phyloP scores from a whole-genome alignment of 2,113 vertebrate species.

The human (Homo sapiens) region GRCh38 chr18:7844501-7845000 shows the following conservation, averaged over 20 bases:
- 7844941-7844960: neutral
- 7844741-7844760: neutral
- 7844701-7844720: neutral
- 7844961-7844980: neutral
- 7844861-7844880: neutral
- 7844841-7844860: neutral
- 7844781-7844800: neutral
- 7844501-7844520: neutral
- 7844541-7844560: neutral
- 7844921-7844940: neutral
- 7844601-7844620: neutral
- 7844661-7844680: neutral
- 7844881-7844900: neutral
- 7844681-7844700: neutral
- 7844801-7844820: neutral
- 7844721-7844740: neutral
- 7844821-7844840: neutral
- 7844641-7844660: neutral
- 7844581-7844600: neutral
- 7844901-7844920: neutral
- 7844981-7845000: neutral
- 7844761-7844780: neutral
- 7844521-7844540: neutral
- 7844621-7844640: neutral
- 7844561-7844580: rapidly evolving